Evolutionary conservation across 2,113 vertebrate species (phyloP).

Genomic region (Sardina pilchardus): DNA sequence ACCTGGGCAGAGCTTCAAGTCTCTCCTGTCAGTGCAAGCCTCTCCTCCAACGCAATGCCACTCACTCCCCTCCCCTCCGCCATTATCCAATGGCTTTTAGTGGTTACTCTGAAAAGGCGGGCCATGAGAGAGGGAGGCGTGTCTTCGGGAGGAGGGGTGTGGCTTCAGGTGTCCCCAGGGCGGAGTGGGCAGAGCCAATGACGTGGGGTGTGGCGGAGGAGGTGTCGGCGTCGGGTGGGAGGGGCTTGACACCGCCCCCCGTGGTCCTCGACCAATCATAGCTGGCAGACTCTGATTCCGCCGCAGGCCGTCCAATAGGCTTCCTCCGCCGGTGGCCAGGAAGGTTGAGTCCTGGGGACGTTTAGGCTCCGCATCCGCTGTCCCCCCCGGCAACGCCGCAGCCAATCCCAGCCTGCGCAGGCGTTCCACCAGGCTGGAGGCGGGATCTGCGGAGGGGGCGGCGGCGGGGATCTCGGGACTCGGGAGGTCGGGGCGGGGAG

Average conservation of each 20-base stretch:
- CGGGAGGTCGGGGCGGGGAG: conserved; percentile 61
- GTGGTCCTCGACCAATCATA: conserved; percentile 77
- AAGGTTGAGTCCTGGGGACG: conserved; percentile 77
- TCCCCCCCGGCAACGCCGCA: conserved; percentile 72
- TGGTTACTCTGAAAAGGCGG: conserved; percentile 52
- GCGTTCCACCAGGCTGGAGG: conserved; percentile 83
- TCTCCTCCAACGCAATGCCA: neutral
- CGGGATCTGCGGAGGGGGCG: conserved; percentile 52
- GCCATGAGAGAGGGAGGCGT: conserved; percentile 51
- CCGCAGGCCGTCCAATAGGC: conserved; percentile 84
- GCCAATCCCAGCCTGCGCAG: conserved; percentile 87
- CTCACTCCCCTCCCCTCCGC: neutral
- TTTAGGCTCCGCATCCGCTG: conserved; percentile 53
- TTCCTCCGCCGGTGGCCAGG: conserved; percentile 79
- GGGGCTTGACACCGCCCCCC: conserved; percentile 64
- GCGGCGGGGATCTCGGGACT: conserved; percentile 47
- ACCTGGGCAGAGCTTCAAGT: neutral
- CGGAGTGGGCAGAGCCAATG: conserved; percentile 64
- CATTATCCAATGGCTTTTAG: conserved; percentile 38
- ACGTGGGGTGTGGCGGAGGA: conserved; percentile 62
- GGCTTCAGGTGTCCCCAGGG: conserved; percentile 75
- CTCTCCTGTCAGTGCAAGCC: neutral
- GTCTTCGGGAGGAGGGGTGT: conserved; percentile 41
- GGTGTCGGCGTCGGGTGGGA: conserved; percentile 46
- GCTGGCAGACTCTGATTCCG: conserved; percentile 93